A percentile compares a stretch with the other conserved stretches of the same genome.
Evolutionary conservation across 2,888 invertebrate species (phyloP).

Genomic region (Eupithecia insigniata): DNA sequence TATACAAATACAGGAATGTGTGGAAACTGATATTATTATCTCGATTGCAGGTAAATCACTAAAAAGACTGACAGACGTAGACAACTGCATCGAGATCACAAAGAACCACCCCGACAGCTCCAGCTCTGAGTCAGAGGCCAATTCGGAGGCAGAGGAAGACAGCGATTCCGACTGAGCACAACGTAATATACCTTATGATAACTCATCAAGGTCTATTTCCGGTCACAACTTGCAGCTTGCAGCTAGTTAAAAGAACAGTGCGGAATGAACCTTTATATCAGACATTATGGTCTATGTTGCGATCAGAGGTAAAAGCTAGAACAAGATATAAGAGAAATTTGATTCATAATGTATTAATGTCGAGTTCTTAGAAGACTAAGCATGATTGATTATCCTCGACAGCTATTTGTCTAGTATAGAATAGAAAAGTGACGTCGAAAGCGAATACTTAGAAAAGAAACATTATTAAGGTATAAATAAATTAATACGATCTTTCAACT

Average conservation of each 20-base stretch:
- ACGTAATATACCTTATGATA: constrained; percentile 26
- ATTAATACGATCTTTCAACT: neutral
- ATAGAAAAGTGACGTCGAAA: neutral
- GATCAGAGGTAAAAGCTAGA: neutral
- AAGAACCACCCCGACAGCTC: constrained; percentile 81
- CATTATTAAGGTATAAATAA: no score
- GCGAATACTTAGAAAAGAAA: neutral
- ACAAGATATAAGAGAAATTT: neutral
- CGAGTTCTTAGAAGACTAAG: neutral
- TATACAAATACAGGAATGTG: neutral
- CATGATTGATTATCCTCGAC: neutral
- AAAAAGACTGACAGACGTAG: constrained; percentile 78
- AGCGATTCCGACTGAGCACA: constrained; percentile 71
- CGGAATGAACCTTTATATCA: neutral
- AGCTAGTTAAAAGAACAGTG: neutral
- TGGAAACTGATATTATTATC: neutral
- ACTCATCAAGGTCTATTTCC: constrained; percentile 27
- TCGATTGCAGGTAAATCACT: constrained; percentile 70
- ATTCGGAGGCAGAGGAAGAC: constrained; percentile 63
- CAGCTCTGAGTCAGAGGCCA: constrained; percentile 70
- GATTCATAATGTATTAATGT: neutral
- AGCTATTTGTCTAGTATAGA: neutral
- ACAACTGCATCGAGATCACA: constrained; percentile 82
- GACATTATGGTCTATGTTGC: neutral
- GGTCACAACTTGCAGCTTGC: constrained; percentile 1